Evolutionary conservation across 1,140 invertebrate species (phyloP), one percentile per base, ranked within the genome.

Genomic region (Bombus picipes): DNA sequence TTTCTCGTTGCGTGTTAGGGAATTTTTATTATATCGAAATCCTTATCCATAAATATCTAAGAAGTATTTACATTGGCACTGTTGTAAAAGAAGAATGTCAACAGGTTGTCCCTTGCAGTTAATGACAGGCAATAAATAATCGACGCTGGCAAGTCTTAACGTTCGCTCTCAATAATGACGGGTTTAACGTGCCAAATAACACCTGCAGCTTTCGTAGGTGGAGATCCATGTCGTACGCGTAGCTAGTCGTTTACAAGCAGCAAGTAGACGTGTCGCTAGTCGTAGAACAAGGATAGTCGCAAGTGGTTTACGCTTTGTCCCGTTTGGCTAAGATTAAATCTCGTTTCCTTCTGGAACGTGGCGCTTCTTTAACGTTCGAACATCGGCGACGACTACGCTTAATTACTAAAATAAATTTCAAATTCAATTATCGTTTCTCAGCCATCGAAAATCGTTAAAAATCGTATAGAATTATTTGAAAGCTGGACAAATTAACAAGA

Each of bases 331-430:
- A 85, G 91, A 91, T 93, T 92, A 92, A 88, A 86, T 83, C 76
- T 86, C 70, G 92, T 90, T 94, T 92, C 93, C 92, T 90, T 87
- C 90, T 92, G 88, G 73, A 85, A 82, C 84, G 86, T 12, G 25
- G 25, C 10, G n/a, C 15, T 74, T 39, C 25, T 25, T 70, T 28
- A 39, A 70, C n/a, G 37, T 25, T 57, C 57, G 25, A 12, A 75
- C n/a, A 43, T 34, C 37, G 62, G 4, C 88, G 81, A 32, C 34
- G n/a, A 12, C 34, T 32, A 37, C 32, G 68, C 70, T 85, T 57
- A 28, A 91, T 89, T 85, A 74, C 28, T 0, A 34, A 70, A 76
- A 34, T 43, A 10, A 41, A 28, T 37, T 22, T 8, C 43, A 47
- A 6, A 9, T 8, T 32, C 15, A 22, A 34, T 66, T n/a, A 34